A percentile compares a stretch with the other conserved stretches of the same genome.
Evolutionary conservation across 1,140 invertebrate species (phyloP).

Genomic region (Notospermus geniculatus): DNA sequence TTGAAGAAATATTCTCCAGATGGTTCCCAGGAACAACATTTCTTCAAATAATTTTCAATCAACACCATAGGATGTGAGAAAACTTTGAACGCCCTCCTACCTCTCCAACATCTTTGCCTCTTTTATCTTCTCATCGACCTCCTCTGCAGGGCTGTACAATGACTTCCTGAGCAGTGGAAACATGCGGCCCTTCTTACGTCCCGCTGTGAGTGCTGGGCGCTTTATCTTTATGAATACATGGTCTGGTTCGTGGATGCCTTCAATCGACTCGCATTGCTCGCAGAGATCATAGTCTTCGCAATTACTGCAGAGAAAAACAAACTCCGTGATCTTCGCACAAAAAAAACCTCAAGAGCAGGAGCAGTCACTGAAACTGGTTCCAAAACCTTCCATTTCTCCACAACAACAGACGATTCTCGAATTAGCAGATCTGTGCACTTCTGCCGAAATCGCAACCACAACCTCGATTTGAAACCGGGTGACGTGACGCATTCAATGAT

Average conservation of each 20-base stretch:
- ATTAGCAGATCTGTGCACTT: too few relatives aligned
- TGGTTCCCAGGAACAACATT: too few relatives aligned
- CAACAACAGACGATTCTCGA: background rate
- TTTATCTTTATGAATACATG: slow-evolving; percentile 53
- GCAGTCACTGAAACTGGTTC: background rate
- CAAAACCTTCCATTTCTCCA: background rate
- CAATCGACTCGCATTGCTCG: slow-evolving; percentile 43
- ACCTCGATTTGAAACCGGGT: too few relatives aligned
- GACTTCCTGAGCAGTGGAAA: slow-evolving; percentile 27
- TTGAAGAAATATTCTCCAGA: too few relatives aligned
- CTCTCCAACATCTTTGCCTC: slow-evolving; percentile 8
- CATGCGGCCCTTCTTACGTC: slow-evolving; percentile 20
- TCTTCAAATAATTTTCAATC: too few relatives aligned
- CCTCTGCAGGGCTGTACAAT: slow-evolving; percentile 20
- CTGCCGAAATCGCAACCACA: too few relatives aligned
- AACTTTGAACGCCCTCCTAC: background rate
- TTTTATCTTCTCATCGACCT: background rate
- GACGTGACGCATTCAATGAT: too few relatives aligned
- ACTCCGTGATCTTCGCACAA: too few relatives aligned
- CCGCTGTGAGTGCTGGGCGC: slow-evolving; percentile 27
- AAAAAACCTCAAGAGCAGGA: background rate
- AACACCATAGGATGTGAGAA: too few relatives aligned
- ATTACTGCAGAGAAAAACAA: slow-evolving; percentile 37
- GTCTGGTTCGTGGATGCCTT: slow-evolving; percentile 37
- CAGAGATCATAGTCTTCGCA: slow-evolving; percentile 54